Conservation (phyloP, 2,888 invertebrate species). For the Podabrus alpinus region DNA sequence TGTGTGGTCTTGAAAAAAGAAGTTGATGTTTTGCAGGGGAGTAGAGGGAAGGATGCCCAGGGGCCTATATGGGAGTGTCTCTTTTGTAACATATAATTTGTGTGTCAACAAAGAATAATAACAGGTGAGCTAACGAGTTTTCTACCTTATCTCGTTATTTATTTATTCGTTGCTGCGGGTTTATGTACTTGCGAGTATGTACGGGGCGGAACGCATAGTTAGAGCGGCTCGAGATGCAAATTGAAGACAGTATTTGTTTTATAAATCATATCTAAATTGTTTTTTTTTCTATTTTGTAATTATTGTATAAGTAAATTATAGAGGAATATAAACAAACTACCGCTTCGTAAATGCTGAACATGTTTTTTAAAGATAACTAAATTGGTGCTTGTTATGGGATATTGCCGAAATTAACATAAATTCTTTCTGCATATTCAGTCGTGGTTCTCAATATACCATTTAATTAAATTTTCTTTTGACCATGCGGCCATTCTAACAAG, state of each 20-base stretch:
- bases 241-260: conserved; percentile 44
- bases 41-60: conserved; percentile 18
- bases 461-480: not conserved
- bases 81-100: conserved; percentile 53
- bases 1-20: conserved; percentile 25
- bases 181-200: conserved; percentile 23
- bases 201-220: conserved; percentile 31
- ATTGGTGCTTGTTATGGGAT: not conserved
- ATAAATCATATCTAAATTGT: conserved; percentile 43
- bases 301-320: conserved; percentile 11
- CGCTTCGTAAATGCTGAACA: not conserved
- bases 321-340: conserved; percentile 18
- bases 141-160: conserved; percentile 52
- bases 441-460: not conserved
- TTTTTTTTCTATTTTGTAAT: conserved; percentile 13
- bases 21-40: conserved; percentile 11
- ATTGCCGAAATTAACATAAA: not conserved
- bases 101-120: conserved; percentile 57
- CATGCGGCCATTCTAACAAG: not conserved
- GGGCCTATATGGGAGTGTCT: conserved; percentile 43
- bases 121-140: conserved; percentile 53
- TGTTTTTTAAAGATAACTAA: not conserved
- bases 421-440: not conserved
- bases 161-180: conserved; percentile 45
- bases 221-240: conserved; percentile 43